Base-by-base conservation (phyloP, 1,140 invertebrate genomes). In the Lepidostoma basale region DNA sequence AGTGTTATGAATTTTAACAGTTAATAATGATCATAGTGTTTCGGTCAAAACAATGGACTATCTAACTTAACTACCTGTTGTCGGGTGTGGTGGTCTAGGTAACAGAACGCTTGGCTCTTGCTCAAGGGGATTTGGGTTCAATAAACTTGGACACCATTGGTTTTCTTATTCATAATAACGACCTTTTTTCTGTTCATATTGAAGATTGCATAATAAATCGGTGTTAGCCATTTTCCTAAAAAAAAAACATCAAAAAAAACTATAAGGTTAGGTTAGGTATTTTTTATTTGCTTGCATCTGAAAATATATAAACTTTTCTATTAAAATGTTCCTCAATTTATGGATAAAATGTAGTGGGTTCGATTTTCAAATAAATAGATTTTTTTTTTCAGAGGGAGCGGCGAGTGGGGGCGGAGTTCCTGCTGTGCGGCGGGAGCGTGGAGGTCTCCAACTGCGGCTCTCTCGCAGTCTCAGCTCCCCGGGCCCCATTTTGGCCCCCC, bases 391-490 rank as follows among this genome's bases (percentile, higher is more conserved):
- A 68, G 68, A 68, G 58, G 71, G 67, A 40, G 59, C 59, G 25
- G 59, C 36, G 42, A 47, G 59, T 26, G 71, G 60, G 3, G 70
- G 65, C 49, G 59, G 58, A 28, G 62, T 40, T 16, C 52, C 39
- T 26, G 22, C 66, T 28, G 60, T 36, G 26, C 62, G 44, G 58
- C 40, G 40, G 4, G 68, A 63, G 33, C 36, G 71, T 4, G 68
- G 64, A 28, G 67, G 67, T 22, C 60, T 73, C 42, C 71, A 70
- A 42, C 68, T 73, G 63, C 45, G 64, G 18, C 63, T 73, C 20
- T 69, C 62, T 16, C 71, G 71, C 42, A 73, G 71, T 47, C 44
- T 73, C 40, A 72, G 70, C 58, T 60, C 52, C 60, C 71, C 59
- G 62, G 25, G 42, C 33, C 59, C 58, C 33, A 23, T 26, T 14